phyloP scores from a whole-genome alignment of 2,113 vertebrate species.

The Toxotes jaculatrix region DNA sequence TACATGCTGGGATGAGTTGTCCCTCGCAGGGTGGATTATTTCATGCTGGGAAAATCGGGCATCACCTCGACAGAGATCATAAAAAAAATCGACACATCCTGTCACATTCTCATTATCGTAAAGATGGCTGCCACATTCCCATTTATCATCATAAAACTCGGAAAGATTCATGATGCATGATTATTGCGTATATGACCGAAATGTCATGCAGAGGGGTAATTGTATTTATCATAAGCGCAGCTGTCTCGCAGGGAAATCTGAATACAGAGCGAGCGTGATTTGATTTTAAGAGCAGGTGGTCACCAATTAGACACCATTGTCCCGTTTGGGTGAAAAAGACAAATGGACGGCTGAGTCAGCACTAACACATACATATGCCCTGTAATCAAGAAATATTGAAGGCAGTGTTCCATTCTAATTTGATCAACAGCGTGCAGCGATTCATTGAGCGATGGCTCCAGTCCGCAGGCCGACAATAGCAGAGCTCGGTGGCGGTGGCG shows the following conservation, averaged over 20 bases:
- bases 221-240: conserved; percentile 72
- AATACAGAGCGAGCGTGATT: conserved; percentile 59
- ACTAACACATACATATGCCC: conserved; percentile 31
- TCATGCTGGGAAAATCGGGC: not conserved
- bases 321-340: conserved; percentile 56
- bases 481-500: not conserved
- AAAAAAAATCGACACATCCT: conserved; percentile 20
- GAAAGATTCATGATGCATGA: conserved; percentile 55
- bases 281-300: conserved; percentile 77
- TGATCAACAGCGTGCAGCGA: conserved; percentile 25
- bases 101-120: conserved; percentile 28
- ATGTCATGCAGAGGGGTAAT: conserved; percentile 63
- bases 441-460: conserved; percentile 18
- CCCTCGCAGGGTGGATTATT: not conserved
- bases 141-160: conserved; percentile 66
- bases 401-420: conserved; percentile 45
- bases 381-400: conserved; percentile 76
- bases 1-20: conserved; percentile 6
- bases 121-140: conserved; percentile 12
- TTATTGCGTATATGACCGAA: conserved; percentile 34
- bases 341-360: conserved; percentile 70
- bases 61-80: not conserved
- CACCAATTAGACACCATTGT: conserved; percentile 70
- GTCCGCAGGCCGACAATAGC: not conserved
- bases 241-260: conserved; percentile 58